Evolutionary conservation across 2,113 vertebrate genomes (phyloP).

Genomic region (Sprattus sprattus): DNA sequence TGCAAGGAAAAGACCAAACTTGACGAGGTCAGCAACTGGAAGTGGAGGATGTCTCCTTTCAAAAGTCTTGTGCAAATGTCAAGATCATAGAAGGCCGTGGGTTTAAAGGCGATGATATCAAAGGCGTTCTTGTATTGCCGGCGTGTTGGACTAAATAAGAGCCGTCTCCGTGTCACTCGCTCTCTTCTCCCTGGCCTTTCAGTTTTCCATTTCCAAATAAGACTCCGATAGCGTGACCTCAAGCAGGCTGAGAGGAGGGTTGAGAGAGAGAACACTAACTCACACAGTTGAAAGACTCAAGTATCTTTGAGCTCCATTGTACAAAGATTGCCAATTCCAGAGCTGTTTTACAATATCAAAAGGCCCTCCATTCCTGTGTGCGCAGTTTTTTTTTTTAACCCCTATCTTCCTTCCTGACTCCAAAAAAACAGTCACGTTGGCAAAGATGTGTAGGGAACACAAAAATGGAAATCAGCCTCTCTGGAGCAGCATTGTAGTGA

Average conservation of each 20-base stretch:
- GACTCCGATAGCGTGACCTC: conserved; percentile 65
- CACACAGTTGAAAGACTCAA: conserved; percentile 61
- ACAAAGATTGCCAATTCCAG: conserved; percentile 52
- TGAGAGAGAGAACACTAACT: conserved; percentile 32
- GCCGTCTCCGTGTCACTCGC: conserved; percentile 24
- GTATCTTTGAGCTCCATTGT: conserved; percentile 53
- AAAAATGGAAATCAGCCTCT: neutral
- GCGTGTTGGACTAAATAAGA: conserved; percentile 74
- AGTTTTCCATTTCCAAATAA: conserved; percentile 56
- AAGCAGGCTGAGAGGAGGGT: conserved; percentile 36
- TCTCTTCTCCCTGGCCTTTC: conserved; percentile 68
- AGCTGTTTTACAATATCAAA: conserved; percentile 58
- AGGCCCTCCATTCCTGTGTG: conserved; percentile 1
- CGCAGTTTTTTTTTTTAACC: neutral
- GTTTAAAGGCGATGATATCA: conserved; percentile 72
- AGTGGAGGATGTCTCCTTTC: conserved; percentile 44
- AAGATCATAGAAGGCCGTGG: conserved; percentile 74
- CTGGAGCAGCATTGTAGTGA: neutral
- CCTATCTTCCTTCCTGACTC: conserved; percentile 37
- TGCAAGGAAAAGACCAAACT: neutral
- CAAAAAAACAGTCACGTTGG: conserved; percentile 22
- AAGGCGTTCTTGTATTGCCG: conserved; percentile 60
- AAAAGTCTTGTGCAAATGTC: conserved; percentile 75
- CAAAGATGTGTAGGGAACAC: neutral
- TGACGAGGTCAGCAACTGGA: neutral